Percentiles rank a stretch among this genome's conserved stretches.
phyloP scores from a whole-genome alignment of 2,797 vertebrate species.

The Pampus argenteus region DNA sequence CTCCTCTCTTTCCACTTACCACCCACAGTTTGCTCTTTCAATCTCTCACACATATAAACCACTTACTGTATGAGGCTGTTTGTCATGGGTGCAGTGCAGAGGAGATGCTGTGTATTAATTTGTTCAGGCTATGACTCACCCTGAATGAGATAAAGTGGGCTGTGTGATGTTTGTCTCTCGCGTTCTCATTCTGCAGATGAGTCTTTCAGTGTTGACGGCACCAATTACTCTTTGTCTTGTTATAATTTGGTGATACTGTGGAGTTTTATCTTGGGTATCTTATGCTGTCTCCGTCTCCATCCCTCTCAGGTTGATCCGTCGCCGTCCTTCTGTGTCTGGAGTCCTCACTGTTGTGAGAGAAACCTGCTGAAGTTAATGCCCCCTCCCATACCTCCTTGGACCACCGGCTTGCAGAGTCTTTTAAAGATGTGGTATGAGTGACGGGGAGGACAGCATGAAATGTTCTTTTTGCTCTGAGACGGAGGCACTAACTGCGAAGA shows the following conservation, averaged over 20 bases:
- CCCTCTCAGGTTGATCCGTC: constrained; percentile 63
- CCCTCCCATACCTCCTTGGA: constrained; percentile 54
- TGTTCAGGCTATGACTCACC: constrained; percentile 78
- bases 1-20: constrained; percentile 45
- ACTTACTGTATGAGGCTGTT: constrained; percentile 55
- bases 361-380: constrained; percentile 70
- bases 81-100: constrained; percentile 71
- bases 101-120: constrained; percentile 73
- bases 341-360: constrained; percentile 59
- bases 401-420: constrained; percentile 62
- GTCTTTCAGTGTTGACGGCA: constrained; percentile 28
- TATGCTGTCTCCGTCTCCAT: constrained; percentile 23
- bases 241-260: not conserved
- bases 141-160: constrained; percentile 63
- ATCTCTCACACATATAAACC: constrained; percentile 55
- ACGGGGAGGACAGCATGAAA: constrained; percentile 67
- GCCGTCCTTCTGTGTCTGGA: constrained; percentile 65
- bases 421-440: constrained; percentile 55
- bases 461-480: constrained; percentile 72
- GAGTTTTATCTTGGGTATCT: not conserved
- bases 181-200: constrained; percentile 41
- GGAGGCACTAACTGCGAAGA: constrained; percentile 74
- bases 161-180: constrained; percentile 60
- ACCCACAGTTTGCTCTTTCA: constrained; percentile 73
- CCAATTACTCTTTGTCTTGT: constrained; percentile 26